Percentiles rank a stretch among this genome's conserved stretches.
Conservation (phyloP, 2,888 invertebrate species). For the Chalcis sispes region DNA sequence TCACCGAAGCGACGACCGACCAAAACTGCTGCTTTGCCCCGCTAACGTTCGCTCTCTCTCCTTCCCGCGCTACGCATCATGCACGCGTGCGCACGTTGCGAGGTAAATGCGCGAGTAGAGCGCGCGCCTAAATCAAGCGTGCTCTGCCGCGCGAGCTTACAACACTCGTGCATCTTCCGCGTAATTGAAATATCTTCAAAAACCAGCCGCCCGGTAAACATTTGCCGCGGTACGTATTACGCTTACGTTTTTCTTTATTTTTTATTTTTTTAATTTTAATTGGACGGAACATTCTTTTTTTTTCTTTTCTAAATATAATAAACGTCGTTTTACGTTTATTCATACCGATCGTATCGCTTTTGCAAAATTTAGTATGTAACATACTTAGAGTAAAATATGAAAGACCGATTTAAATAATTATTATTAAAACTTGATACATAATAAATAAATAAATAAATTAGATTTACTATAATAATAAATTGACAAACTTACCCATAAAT, state of each 20-base stretch:
- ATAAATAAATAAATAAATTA: too few relatives aligned
- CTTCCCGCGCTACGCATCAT: conserved; percentile 1
- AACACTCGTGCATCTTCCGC: conserved; percentile 12
- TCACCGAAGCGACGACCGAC: conserved; percentile 62
- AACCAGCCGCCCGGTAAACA: background rate
- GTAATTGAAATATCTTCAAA: conserved; percentile 48
- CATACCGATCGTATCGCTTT: too few relatives aligned
- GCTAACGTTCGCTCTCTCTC: too few relatives aligned
- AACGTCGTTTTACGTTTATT: too few relatives aligned
- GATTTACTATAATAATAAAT: background rate
- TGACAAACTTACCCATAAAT: conserved; percentile 95
- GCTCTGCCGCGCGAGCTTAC: too few relatives aligned
- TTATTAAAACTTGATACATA: too few relatives aligned
- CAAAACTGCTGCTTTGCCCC: conserved; percentile 9
- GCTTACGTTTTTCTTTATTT: background rate
- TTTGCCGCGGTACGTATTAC: background rate
- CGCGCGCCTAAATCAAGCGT: conserved; percentile 26
- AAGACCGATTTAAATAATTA: too few relatives aligned
- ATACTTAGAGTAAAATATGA: too few relatives aligned
- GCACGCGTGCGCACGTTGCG: conserved; percentile 35
- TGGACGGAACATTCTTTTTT: too few relatives aligned
- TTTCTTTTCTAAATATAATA: too few relatives aligned
- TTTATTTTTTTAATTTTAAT: background rate
- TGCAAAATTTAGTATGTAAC: too few relatives aligned
- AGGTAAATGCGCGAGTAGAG: conserved; percentile 64